These are phyloP conservation scores for Hippopotamyrus pictus DNA, from an alignment of 2,797 vertebrate genomes.

Conservation along the genomic window DNA sequence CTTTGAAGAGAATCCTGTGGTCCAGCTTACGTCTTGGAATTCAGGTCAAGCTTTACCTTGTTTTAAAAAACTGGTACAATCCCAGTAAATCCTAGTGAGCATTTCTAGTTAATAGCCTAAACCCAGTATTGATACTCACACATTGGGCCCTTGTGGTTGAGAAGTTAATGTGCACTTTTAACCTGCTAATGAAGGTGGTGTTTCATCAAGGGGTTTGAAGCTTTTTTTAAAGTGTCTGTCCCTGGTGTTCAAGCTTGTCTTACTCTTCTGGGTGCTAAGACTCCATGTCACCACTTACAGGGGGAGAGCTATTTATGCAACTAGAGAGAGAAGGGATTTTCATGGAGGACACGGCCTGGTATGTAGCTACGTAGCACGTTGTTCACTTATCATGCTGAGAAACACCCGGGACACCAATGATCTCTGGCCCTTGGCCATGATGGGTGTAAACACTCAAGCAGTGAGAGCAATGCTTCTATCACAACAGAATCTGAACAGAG, in stretches of 20 bases:
- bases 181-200: background rate
- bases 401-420: background rate
- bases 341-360: slow-evolving; percentile 85
- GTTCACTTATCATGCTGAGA: background rate
- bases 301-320: slow-evolving; percentile 87
- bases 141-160: background rate
- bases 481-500: slow-evolving; percentile 22
- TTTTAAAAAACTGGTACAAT: background rate
- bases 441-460: slow-evolving; percentile 36
- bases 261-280: background rate
- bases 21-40: background rate
- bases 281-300: slow-evolving; percentile 44
- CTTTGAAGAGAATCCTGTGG: background rate
- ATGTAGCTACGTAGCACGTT: slow-evolving; percentile 38
- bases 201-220: background rate
- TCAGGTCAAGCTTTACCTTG: background rate
- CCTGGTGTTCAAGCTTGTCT: background rate
- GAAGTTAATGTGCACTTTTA: background rate
- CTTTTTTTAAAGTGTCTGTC: background rate
- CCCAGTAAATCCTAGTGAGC: background rate
- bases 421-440: slow-evolving; percentile 12
- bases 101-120: background rate
- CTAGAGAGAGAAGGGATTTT: slow-evolving; percentile 84
- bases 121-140: background rate
- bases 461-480: slow-evolving; percentile 27